These are phyloP conservation scores for Nycticorax nycticorax DNA, from an alignment of 2,113 vertebrate species.

Conservation along the genomic window DNA sequence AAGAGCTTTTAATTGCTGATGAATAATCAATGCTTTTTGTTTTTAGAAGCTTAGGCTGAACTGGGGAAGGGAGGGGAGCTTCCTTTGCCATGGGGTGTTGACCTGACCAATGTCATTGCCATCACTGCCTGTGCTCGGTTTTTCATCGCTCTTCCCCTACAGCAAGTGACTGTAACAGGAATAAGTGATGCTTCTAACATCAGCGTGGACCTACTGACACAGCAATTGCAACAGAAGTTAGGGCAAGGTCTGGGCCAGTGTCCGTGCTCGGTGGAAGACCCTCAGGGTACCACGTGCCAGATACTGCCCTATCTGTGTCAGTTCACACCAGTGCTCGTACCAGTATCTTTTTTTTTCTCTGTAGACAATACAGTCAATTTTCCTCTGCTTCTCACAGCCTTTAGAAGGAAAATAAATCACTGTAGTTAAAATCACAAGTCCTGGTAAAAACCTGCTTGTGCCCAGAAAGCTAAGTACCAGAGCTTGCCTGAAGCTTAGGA, in stretches of 20 bases:
- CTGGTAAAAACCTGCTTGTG: neutral
- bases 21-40: neutral
- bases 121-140: accelerated
- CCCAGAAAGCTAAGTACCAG: slow-evolving; percentile 29
- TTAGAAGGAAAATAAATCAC: slow-evolving; percentile 7
- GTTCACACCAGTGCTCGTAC: neutral
- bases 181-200: neutral
- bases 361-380: neutral
- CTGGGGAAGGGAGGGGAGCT: neutral
- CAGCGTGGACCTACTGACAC: neutral
- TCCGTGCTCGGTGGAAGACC: neutral
- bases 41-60: neutral
- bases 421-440: neutral
- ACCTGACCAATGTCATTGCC: neutral
- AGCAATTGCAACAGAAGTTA: neutral
- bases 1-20: neutral
- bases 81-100: neutral
- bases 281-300: neutral
- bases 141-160: neutral
- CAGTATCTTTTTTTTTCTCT: neutral
- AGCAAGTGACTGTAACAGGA: neutral
- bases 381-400: neutral
- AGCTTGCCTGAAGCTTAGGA: slow-evolving; percentile 42
- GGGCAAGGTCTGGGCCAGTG: neutral
- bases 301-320: neutral